Evolutionary conservation across 2,113 vertebrate species (phyloP).

Genomic region (Oncorhynchus kisutch): DNA sequence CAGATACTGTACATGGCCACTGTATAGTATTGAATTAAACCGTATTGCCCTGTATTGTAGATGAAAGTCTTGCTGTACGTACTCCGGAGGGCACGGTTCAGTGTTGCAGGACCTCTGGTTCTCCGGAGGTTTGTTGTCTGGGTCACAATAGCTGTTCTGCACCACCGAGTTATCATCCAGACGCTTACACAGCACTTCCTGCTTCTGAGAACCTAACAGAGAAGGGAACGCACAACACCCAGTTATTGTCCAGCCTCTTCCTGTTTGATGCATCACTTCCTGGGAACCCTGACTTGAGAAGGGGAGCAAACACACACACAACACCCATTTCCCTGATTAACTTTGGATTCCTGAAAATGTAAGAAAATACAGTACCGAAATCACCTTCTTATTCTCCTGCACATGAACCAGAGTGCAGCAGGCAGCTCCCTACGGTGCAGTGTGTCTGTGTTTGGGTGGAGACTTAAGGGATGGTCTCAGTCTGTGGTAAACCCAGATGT

Average conservation of each 20-base stretch:
- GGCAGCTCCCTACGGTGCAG: neutral
- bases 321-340: neutral
- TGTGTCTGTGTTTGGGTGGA: constrained; percentile 29
- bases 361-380: neutral
- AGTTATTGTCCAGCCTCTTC: neutral
- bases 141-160: constrained; percentile 96
- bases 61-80: constrained; percentile 62
- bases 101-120: constrained; percentile 92
- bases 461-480: constrained; percentile 52
- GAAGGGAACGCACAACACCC: neutral
- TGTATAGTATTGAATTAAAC: too few relatives aligned
- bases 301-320: neutral
- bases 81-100: constrained; percentile 96
- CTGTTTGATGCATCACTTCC: too few relatives aligned
- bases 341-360: too few relatives aligned
- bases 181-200: constrained; percentile 93
- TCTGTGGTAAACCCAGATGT: constrained; percentile 65
- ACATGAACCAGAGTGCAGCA: constrained; percentile 4
- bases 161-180: constrained; percentile 92
- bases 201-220: constrained; percentile 86
- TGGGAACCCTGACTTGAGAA: neutral
- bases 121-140: constrained; percentile 90
- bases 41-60: too few relatives aligned
- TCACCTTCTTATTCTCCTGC: constrained; percentile 20
- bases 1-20: too few relatives aligned